These are phyloP conservation scores for Pseudorhiza aurosa DNA, from an alignment of 30 jellyfish, hydroid and myxozoan genomes.

Conservation along the genomic window DNA sequence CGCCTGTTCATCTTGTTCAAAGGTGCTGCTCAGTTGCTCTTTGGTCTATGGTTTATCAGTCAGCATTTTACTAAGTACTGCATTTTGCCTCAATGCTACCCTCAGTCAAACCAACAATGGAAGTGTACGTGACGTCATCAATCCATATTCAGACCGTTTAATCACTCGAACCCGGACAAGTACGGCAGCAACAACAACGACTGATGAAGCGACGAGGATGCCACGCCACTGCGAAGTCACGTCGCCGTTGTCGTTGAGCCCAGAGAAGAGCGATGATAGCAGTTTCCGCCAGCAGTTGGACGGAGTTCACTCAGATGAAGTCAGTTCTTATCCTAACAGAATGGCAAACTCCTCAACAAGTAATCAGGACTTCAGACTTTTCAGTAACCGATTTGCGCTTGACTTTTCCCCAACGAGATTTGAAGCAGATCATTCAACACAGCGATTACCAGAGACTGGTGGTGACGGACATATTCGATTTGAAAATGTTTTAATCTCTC, in stretches of 20 bases:
- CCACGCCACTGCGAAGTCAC: not conserved
- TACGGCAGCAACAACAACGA: not conserved
- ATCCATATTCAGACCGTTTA: conserved; percentile 60
- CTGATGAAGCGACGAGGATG: not conserved
- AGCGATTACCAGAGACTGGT: too few species aligned
- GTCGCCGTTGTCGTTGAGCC: not conserved
- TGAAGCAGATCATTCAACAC: too few species aligned
- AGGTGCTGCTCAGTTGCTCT: conserved; percentile 85
- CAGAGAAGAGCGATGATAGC: too few species aligned
- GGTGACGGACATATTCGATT: too few species aligned
- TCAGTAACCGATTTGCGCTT: too few species aligned
- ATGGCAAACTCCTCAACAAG: too few species aligned
- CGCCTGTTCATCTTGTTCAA: not conserved
- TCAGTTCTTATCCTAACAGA: too few species aligned
- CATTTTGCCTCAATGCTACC: conserved; percentile 39
- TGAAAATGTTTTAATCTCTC: too few species aligned
- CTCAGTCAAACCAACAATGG: not conserved
- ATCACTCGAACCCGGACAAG: conserved; percentile 37
- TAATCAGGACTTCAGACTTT: too few species aligned
- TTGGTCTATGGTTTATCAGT: conserved; percentile 81
- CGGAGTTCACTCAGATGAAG: too few species aligned
- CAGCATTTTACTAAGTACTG: conserved; percentile 46
- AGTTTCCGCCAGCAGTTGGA: too few species aligned
- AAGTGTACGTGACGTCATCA: not conserved
- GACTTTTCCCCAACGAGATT: too few species aligned